Conservation (phyloP, 2,797 vertebrate genomes). For the Alca torda region DNA sequence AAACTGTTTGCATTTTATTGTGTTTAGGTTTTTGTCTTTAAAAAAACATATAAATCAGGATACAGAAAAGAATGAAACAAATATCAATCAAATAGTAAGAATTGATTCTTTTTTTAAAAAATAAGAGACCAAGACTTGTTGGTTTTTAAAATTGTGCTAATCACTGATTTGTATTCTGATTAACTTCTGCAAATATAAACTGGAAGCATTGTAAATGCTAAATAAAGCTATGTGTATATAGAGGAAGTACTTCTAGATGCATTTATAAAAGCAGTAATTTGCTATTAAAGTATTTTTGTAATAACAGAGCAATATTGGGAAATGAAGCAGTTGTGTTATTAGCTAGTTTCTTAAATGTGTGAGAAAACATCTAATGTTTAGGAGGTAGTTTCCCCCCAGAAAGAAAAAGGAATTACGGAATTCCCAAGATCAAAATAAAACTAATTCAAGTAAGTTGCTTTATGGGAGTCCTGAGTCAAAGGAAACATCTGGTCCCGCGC, state of each 20-base stretch:
- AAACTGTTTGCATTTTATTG: background rate
- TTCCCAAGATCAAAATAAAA: slow-evolving; percentile 64
- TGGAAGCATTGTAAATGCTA: background rate
- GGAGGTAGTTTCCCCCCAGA: slow-evolving; percentile 2
- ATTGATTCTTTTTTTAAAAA: background rate
- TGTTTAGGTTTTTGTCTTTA: background rate
- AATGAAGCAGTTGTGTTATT: background rate
- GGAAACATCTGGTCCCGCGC: slow-evolving; percentile 72
- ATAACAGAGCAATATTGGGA: background rate
- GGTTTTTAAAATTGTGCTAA: background rate
- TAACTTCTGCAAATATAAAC: background rate
- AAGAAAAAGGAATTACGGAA: slow-evolving; percentile 37
- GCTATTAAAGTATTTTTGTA: too few relatives aligned
- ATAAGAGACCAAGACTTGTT: background rate
- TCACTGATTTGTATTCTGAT: background rate
- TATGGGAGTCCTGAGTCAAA: slow-evolving; percentile 57
- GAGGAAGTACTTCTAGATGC: background rate
- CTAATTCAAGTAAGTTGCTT: slow-evolving; percentile 48
- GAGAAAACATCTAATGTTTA: slow-evolving; percentile 3
- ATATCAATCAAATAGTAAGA: background rate
- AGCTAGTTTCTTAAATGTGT: background rate
- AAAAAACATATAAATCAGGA: background rate
- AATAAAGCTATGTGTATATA: background rate
- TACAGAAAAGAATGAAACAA: background rate
- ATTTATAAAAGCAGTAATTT: background rate